A percentile compares a stretch with the other conserved stretches of the same genome.
Evolutionary conservation across 1,140 invertebrate genomes (phyloP).

Genomic region (Zaprionus nigranus): DNA sequence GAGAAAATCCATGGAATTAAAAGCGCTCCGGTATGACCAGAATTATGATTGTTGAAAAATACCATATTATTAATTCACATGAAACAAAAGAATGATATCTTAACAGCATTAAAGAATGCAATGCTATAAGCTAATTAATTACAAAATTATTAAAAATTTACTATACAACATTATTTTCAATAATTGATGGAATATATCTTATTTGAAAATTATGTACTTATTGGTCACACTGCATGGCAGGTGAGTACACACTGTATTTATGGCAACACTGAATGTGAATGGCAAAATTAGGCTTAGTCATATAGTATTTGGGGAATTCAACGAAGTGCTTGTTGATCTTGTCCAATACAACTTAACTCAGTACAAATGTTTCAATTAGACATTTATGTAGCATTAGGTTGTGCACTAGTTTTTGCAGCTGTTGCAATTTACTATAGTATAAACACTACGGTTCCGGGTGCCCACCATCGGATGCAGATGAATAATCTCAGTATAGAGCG

Average conservation of each 20-base stretch:
- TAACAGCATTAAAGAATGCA: not conserved
- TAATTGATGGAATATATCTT: not conserved
- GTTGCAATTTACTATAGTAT: no score
- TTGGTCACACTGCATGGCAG: not conserved
- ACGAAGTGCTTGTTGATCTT: not conserved
- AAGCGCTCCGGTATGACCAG: conserved; percentile 38
- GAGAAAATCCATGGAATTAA: conserved; percentile 42
- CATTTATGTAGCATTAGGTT: no score
- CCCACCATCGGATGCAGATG: no score
- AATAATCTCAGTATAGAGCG: no score
- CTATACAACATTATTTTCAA: not conserved
- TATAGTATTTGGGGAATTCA: conserved; percentile 34
- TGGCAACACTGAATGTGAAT: conserved; percentile 18
- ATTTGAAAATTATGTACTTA: not conserved
- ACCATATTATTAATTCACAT: conserved; percentile 3
- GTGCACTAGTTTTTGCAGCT: no score
- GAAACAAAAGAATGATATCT: not conserved
- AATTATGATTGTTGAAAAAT: conserved; percentile 1
- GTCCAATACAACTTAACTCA: no score
- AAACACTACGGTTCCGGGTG: no score
- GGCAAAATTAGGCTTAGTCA: conserved; percentile 6
- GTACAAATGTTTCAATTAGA: no score
- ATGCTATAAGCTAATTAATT: not conserved
- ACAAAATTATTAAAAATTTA: not conserved
- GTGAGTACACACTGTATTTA: not conserved